Base-by-base conservation (phyloP, 1,140 invertebrate genomes). In the Drosophila ercepeae region DNA sequence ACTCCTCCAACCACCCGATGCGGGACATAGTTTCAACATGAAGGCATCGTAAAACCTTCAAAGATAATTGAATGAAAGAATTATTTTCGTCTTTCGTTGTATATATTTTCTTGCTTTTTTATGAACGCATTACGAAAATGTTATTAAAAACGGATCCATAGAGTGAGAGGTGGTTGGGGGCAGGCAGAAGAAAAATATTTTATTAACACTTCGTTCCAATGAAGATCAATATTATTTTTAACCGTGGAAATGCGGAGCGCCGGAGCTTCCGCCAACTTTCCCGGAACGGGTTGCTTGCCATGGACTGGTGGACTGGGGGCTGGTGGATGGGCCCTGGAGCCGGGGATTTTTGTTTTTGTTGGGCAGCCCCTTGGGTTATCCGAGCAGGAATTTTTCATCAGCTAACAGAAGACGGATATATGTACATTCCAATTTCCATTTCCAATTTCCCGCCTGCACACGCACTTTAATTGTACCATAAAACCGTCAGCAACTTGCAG, bases 201-300 rank as follows among this genome's bases (percentile, higher is more conserved):
- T 86, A 86, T 86, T 86, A 86, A 88, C 81, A 86, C 81, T 86
- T 81, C 69, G 61, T 86, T 86, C 82, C 82, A 77, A 59, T 86
- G 82, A 86, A 86, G 82, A 86, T 86, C 81, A 88, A 88, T 86
- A 86, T 86, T 86, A 88, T 88, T 81, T 86, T 86, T 86, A 86
- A 78, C 57, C 72, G 67, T 67, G 45, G 45, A 61, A 44, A 53
- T 23, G 29, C 41, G 46, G 49, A 84, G 81, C 81, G 76, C 76
- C 81, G 63, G 50, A 29, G 61, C 67, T 77, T 58, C 52, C 69
- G 50, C 53, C 13, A 18, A 44, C 23, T 42, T 41, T 21, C 39
- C 11, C 16, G 23, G 64, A 45, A 74, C 23, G 60, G 65, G 71
- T 70, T 67, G 14, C 8, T 32, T 11, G 9, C 29, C 29, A 21